Base-by-base conservation (phyloP, 1,140 invertebrate species). In the Drosophila guanche region DNA sequence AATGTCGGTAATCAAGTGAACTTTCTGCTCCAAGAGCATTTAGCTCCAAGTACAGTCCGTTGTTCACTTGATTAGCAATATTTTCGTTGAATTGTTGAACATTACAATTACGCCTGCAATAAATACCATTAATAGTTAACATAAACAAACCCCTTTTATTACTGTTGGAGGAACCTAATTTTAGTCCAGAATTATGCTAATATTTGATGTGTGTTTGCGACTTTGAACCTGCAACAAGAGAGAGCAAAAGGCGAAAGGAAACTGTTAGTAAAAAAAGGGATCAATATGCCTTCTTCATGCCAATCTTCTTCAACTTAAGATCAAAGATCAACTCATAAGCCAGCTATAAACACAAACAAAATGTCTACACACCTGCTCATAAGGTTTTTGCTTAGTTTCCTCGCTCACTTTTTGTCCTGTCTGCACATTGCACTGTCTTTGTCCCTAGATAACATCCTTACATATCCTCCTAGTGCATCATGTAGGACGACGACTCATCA, bases 191-290 rank as follows among this genome's bases (percentile, higher is more conserved):
- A 88, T 88, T 88, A 83, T 60, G 71, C 83, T 88, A 88, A 57
- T 88, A 83, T 88, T 88, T 88, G 84, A 88, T 88, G 83, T 88
- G 83, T 89, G 5, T 89, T 88, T 88, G 75, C 71, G 79, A 76
- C 70, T 88, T 88, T 88, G 79, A 86, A 88, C 78, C 83, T 88
- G 77, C 16, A 88, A 86, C 8, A 40, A 55, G n/a, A 66, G 14
- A 27, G 59, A 56, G 48, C 45, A 52, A n/a, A 50, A 5, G 16
- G 16, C 0, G 1, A 33, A 6, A 6, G 0, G 14, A 16, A 45
- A 45, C 2, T 0, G 16, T 78, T 37, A 71, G 46, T 37, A 42
- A 20, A 27, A 0, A 10, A n/a, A 2, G 3, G 25, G 16, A 41
- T 27, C 2, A 23, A 25, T 42, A 47, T 40, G 1, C 3, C 42